Evolutionary conservation across 1,140 invertebrate genomes (phyloP), one percentile per base, ranked within the genome.

Genomic region (Zaprionus camerounensis): DNA sequence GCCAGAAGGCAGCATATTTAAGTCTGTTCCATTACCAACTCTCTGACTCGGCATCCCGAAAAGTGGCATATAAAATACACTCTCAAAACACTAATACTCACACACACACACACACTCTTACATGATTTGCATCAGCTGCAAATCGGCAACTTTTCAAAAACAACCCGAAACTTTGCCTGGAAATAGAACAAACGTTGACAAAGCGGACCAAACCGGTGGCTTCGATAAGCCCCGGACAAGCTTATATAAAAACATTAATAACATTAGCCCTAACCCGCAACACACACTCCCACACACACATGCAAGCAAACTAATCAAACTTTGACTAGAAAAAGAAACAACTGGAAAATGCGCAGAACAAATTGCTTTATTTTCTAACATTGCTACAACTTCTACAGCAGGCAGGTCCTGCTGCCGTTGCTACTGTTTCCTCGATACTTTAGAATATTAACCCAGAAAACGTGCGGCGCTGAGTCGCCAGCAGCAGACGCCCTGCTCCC

Each of bases 281-380:
- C 53, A 34, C 3, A 34, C 9, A 34, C 31, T 34, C 31, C 31
- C 41, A 55, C 24, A 36, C 34, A 34, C 55, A 51, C 68, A 86
- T 86, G 72, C 71, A 80, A 78, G 72, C 78, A 87, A 90, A 84
- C 85, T 88, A 90, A 90, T 88, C 85, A 90, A 88, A 90, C 75
- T 88, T 87, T 81, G 73, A 22, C 28, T 44, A 49, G 63, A 73
- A 80, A 62, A 53, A 63, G n/a, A 81, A 67, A 78, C 73, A 72
- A 71, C 77, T 77, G 15, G 61, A 80, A 85, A 85, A 85, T 85
- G 65, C 65, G 77, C 73, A 80, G 82, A 90, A 88, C 67, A 90
- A 88, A 88, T 88, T 84, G 78, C 84, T 90, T 90, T 81, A 88
- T 88, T 88, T 90, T 87, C 68, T 49, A 81, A 88, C 81, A 73